phyloP scores from a whole-genome alignment of 2,797 vertebrate species.

The Darevskia mixta region DNA sequence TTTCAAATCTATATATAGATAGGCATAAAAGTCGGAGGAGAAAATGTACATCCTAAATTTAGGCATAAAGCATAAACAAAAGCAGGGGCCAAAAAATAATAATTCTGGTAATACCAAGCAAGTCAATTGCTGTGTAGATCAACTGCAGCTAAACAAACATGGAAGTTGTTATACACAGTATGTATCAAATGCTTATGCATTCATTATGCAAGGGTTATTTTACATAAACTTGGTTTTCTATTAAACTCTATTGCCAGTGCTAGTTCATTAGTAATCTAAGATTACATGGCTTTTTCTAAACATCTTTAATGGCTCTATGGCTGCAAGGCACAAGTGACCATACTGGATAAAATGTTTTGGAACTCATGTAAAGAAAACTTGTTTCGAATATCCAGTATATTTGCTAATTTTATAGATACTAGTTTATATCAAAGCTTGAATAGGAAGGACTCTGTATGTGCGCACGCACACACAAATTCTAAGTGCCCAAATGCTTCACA shows the following conservation, averaged over 20 bases:
- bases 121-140: not conserved
- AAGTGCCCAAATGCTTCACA: not conserved
- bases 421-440: not conserved
- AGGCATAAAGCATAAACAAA: not conserved
- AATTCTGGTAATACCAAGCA: not conserved
- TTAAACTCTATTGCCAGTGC: too few species aligned
- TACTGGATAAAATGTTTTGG: not conserved
- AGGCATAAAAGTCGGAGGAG: too few species aligned
- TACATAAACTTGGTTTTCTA: not conserved
- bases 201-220: not conserved
- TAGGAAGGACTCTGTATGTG: not conserved
- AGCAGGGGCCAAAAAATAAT: not conserved
- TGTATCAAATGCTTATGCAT: not conserved
- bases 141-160: not conserved
- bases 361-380: not conserved
- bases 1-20: not conserved
- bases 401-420: not conserved
- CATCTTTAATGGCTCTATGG: not conserved
- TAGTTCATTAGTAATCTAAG: not conserved
- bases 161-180: not conserved
- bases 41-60: not conserved
- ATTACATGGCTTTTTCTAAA: not conserved
- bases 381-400: not conserved
- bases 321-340: not conserved
- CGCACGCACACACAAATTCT: not conserved